A percentile compares a stretch with the other conserved stretches of the same genome.
These are phyloP conservation scores for Grammomys dolichurus DNA, from an alignment of 2,113 vertebrate genomes.

Conservation along the genomic window DNA sequence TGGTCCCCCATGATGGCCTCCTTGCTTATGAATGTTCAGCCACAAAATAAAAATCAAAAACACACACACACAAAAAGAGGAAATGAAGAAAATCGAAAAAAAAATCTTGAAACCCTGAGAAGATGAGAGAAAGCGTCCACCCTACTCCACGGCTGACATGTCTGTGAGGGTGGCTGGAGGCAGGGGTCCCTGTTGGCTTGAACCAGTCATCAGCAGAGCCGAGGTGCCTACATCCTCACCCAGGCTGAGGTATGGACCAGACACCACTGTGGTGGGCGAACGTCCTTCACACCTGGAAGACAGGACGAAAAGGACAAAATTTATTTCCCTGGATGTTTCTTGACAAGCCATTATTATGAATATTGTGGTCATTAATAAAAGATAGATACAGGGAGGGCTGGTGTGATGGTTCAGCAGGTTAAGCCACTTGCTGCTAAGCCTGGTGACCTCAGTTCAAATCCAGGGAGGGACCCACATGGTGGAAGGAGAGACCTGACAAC, in stretches of 20 bases:
- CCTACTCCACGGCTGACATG: constrained; percentile 85
- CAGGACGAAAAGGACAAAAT: constrained; percentile 62
- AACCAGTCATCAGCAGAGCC: constrained; percentile 57
- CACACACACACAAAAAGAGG: constrained; percentile 64
- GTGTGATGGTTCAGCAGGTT: background rate
- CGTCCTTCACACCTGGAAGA: constrained; percentile 82
- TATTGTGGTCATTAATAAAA: background rate
- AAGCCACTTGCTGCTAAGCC: no score
- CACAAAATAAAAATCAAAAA: constrained; percentile 80
- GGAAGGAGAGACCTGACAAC: no score
- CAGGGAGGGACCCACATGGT: background rate
- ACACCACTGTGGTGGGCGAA: constrained; percentile 68
- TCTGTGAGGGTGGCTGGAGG: constrained; percentile 81
- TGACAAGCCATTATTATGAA: background rate
- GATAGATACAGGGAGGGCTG: no score
- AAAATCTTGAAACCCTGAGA: constrained; percentile 88
- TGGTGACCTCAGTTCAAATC: background rate
- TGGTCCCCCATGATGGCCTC: constrained; percentile 91
- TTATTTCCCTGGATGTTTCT: constrained; percentile 37
- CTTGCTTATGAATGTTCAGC: constrained; percentile 84
- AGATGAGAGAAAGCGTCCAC: constrained; percentile 70
- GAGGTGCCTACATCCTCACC: constrained; percentile 84
- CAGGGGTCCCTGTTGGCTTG: constrained; percentile 76
- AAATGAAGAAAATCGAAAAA: constrained; percentile 60
- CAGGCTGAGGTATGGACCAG: constrained; percentile 63